Base-by-base conservation (phyloP, 1,140 invertebrate genomes). In the Pseudachorutes palmiensis region DNA sequence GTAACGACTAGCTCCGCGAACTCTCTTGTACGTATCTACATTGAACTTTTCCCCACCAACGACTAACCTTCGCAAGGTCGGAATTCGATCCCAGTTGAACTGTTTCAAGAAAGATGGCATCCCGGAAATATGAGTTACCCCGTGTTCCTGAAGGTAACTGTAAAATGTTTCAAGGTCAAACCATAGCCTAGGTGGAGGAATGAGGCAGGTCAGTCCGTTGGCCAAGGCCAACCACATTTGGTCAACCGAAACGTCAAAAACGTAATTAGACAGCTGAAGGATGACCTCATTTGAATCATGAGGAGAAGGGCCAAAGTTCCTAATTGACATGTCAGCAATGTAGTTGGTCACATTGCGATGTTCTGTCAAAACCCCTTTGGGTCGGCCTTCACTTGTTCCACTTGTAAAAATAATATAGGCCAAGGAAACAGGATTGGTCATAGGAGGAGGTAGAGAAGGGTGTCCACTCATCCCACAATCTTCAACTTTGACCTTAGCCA, bases 401-500 rank as follows among this genome's bases (percentile, higher is more conserved):
- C 58, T 62, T 16, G 66, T 67, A 58, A 41, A 67, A 12, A 60
- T 62, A 28, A 62, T 30, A 63, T 67, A 67, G 26, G 59, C 59
- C 14, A 67, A 22, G 12, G 36, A 45, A 19, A 9, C 19, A 19
- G 36, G 36, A 19, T 19, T n/a, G n/a, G n/a, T n/a, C n/a, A n/a
- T n/a, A n/a, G n/a, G n/a, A n/a, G n/a, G n/a, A n/a, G n/a, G n/a
- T n/a, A n/a, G n/a, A n/a, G n/a, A n/a, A n/a, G n/a, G n/a, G n/a
- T n/a, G n/a, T n/a, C n/a, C n/a, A n/a, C n/a, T n/a, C n/a, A n/a
- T n/a, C n/a, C n/a, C n/a, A n/a, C n/a, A n/a, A n/a, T n/a, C n/a
- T n/a, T n/a, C n/a, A n/a, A n/a, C n/a, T n/a, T n/a, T n/a, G n/a
- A n/a, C n/a, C n/a, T n/a, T n/a, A n/a, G n/a, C n/a, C n/a, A n/a